These are phyloP conservation scores for Catagonus wagneri DNA, from an alignment of 2,113 vertebrate genomes.

Conservation along the genomic window DNA sequence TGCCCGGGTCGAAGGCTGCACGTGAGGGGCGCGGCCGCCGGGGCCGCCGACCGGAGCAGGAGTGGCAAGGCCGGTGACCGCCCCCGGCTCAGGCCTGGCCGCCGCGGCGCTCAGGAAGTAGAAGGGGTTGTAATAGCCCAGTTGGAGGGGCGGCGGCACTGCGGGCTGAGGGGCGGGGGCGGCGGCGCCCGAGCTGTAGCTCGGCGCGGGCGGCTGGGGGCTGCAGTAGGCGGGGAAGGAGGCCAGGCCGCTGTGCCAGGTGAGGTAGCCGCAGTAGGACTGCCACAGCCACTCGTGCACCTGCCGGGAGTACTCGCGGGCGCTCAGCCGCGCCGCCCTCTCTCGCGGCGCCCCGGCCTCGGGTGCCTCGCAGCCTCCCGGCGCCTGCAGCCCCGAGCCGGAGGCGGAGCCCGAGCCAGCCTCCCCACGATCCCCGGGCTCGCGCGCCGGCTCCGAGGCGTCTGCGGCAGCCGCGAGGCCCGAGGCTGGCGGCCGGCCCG, in stretches of 20 bases:
- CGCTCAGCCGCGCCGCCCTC: slow-evolving; percentile 80
- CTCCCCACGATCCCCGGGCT: slow-evolving; percentile 17
- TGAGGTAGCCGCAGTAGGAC: slow-evolving; percentile 92
- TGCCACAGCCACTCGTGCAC: slow-evolving; percentile 97
- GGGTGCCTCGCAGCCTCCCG: neutral
- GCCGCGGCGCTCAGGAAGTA: slow-evolving; percentile 71
- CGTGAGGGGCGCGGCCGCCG: slow-evolving; percentile 36
- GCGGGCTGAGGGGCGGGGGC: neutral
- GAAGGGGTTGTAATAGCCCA: slow-evolving; percentile 80
- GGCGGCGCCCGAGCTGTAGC: neutral
- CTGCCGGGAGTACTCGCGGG: slow-evolving; percentile 91
- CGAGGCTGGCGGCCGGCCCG: neutral
- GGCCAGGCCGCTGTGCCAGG: slow-evolving; percentile 91
- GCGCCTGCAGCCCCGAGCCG: neutral
- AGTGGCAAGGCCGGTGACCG: neutral
- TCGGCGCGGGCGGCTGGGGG: neutral
- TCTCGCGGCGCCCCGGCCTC: slow-evolving; percentile 40
- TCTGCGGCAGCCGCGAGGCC: neutral
- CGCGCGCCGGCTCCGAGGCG: neutral
- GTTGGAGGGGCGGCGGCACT: slow-evolving; percentile 44
- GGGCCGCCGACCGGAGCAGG: neutral
- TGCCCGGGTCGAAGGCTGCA: neutral
- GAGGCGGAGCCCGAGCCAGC: neutral
- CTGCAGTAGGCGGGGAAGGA: slow-evolving; percentile 80
- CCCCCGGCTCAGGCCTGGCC: slow-evolving; percentile 15